These are phyloP conservation scores for Cosmorhoe ocellata DNA, from an alignment of 2,888 invertebrate species.

Conservation along the genomic window DNA sequence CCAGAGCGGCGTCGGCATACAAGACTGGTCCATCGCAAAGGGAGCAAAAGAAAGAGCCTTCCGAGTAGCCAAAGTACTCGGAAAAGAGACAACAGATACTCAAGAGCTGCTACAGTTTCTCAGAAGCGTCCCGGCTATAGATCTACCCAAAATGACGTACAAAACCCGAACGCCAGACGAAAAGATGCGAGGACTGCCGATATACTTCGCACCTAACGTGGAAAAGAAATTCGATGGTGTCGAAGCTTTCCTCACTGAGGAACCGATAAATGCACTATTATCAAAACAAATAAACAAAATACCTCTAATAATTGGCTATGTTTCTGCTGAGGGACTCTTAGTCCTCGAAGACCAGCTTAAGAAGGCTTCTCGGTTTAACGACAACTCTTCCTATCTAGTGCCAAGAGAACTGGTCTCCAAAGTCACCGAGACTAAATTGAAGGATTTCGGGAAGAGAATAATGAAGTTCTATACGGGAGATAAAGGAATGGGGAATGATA, in stretches of 20 bases:
- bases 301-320: conserved; percentile 59
- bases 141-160: conserved; percentile 45
- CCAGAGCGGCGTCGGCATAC: conserved; percentile 60
- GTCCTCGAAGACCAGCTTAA: conserved; percentile 41
- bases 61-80: conserved; percentile 51
- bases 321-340: conserved; percentile 55
- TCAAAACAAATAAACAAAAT: conserved; percentile 48
- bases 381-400: conserved; percentile 47
- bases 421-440: conserved; percentile 40
- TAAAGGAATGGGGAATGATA: conserved; percentile 42
- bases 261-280: conserved; percentile 47
- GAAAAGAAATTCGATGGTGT: conserved; percentile 53
- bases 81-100: conserved; percentile 52
- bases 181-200: conserved; percentile 48
- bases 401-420: conserved; percentile 50
- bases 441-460: conserved; percentile 50
- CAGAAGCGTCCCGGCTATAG: conserved; percentile 46
- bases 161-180: conserved; percentile 53
- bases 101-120: conserved; percentile 51
- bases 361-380: conserved; percentile 44
- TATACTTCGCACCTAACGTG: conserved; percentile 57
- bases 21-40: conserved; percentile 52
- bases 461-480: conserved; percentile 52
- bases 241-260: conserved; percentile 52
- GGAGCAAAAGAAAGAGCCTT: conserved; percentile 52